These are phyloP conservation scores for Galendromus occidentalis DNA, from an alignment of 1,140 invertebrate genomes.

Conservation along the genomic window DNA sequence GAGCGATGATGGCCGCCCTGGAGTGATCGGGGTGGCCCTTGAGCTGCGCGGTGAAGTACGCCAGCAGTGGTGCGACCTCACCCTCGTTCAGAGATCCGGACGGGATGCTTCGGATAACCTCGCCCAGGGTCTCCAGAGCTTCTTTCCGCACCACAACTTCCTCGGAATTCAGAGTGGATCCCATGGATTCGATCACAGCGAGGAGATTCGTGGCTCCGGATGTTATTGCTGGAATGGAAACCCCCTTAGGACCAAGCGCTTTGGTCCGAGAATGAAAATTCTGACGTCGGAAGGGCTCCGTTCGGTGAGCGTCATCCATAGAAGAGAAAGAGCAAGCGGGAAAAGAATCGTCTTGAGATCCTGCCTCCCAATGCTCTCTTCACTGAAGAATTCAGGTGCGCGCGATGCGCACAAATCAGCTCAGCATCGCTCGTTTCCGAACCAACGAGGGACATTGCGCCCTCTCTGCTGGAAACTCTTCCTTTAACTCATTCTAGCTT, in stretches of 20 bases:
- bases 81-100: not conserved
- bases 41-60: not conserved
- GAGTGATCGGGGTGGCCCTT: not conserved
- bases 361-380: too few relatives aligned
- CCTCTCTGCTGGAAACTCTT: too few relatives aligned
- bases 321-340: too few relatives aligned
- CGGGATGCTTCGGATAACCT: not conserved
- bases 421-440: too few relatives aligned
- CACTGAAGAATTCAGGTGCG: too few relatives aligned
- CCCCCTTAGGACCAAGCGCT: not conserved
- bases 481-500: too few relatives aligned
- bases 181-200: not conserved
- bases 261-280: too few relatives aligned
- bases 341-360: too few relatives aligned
- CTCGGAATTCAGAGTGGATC: not conserved
- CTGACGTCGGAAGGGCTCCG: too few relatives aligned
- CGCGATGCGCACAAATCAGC: too few relatives aligned
- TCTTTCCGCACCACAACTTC: not conserved
- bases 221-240: not conserved
- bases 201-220: not conserved
- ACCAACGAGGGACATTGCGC: too few relatives aligned
- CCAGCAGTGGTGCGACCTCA: not conserved
- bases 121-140: not conserved
- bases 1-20: not conserved
- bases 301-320: too few relatives aligned